Evolutionary conservation across 2,113 vertebrate species (phyloP).

Genomic region (Paracanthobrama guichenoti): DNA sequence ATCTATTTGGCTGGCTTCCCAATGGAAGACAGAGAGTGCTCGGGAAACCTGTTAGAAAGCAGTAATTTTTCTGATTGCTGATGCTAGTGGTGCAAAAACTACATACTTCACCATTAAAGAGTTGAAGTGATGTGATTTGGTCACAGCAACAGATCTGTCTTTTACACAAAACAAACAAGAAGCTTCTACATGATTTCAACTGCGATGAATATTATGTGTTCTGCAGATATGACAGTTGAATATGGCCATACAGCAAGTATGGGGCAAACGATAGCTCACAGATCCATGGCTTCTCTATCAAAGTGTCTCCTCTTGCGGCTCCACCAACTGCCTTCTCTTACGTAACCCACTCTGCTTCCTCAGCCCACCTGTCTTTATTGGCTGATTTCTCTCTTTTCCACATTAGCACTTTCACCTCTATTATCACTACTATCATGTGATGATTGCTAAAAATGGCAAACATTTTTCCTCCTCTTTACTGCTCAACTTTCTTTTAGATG

Average conservation of each 20-base stretch:
- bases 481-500: not conserved
- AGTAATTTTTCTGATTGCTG: not conserved
- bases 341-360: conserved; percentile 72
- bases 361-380: conserved; percentile 69
- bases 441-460: not conserved
- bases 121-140: not conserved
- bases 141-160: not conserved
- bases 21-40: not conserved
- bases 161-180: not conserved
- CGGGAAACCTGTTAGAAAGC: not conserved
- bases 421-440: conserved; percentile 13
- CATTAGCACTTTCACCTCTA: conserved; percentile 64
- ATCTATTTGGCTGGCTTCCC: not conserved
- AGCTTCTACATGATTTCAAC: conserved; percentile 2
- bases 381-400: conserved; percentile 72
- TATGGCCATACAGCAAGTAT: conserved; percentile 42
- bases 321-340: conserved; percentile 77
- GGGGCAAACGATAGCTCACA: conserved; percentile 69
- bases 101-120: not conserved
- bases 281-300: conserved; percentile 62
- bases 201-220: not conserved
- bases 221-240: not conserved
- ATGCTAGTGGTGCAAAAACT: not conserved
- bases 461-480: not conserved
- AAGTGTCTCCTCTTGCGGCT: conserved; percentile 60